Evolutionary conservation across 53 echinoderm and acorn worm genomes (phyloP), one percentile per base, ranked within the genome.

Genomic region (Henricia sp.): DNA sequence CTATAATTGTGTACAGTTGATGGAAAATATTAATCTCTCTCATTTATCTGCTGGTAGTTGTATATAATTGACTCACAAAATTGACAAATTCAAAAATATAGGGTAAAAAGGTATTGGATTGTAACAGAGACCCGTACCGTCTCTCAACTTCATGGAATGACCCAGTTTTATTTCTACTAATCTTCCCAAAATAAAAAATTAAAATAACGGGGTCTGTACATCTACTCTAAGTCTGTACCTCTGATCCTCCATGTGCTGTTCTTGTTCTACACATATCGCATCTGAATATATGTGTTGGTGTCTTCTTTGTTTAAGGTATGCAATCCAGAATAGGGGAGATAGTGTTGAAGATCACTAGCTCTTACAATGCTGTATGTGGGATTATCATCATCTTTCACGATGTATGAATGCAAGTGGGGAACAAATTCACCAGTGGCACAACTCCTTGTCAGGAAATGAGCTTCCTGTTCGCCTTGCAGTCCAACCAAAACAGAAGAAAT

Each of bases 271-370:
- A 32, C 50, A 77, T 77, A 77, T 57, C 77, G 77, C 37, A 77
- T 37, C 50, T 46, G 58, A 57, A 77, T 58, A 58, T 57, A 77
- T 19, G 38, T 77, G 59, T 24, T 38, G 9, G 34, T 58, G 58
- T 50, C 57, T 26, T 56, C 58, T 21, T 37, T 58, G 35, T 58
- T 41, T 25, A 57, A 58, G 59, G 58, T 57, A 38, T 77, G 57
- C n/a, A 77, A 58, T 37, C 57, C 44, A 77, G 77, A 77, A 58
- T 77, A 77, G 17, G 77, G 77, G 13, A 77, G 6, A 50, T 57
- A 26, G 32, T 77, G 57, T 50, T 35, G 46, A 24, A 77, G 58
- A 23, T 77, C 59, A 38, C 27, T n/a, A 16, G 77, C 58, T 24
- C 37, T 58, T 57, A 77, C 41, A 58, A 58, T 29, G 30, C 59